Conservation (phyloP, 2,888 invertebrate species). For the Kryphioiulus occultus region DNA sequence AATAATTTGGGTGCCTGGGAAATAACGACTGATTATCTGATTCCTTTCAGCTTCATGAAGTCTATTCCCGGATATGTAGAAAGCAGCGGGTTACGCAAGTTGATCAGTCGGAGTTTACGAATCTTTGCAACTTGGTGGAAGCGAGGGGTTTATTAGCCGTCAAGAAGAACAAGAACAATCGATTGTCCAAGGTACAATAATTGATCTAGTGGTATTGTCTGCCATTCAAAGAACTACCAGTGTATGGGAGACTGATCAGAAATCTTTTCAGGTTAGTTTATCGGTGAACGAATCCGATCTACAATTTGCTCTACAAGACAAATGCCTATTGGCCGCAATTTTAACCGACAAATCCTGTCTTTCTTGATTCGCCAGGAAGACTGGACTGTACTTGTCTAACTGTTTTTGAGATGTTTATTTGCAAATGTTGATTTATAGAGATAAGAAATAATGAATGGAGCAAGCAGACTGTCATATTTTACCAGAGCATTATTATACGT, state of each 20-base stretch:
- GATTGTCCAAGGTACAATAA: constrained; percentile 36
- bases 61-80: constrained; percentile 41
- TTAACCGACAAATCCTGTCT: constrained; percentile 27
- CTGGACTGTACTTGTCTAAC: no score
- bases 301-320: constrained; percentile 46
- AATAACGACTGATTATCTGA: not conserved
- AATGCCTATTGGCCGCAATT: constrained; percentile 33
- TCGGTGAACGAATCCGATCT: not conserved
- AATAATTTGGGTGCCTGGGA: not conserved
- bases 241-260: not conserved
- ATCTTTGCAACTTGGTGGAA: constrained; percentile 44
- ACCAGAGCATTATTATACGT: not conserved
- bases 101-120: constrained; percentile 42
- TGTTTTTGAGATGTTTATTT: not conserved
- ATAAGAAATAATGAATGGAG: not conserved
- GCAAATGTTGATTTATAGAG: not conserved
- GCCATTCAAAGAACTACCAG: not conserved
- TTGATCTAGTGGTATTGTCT: not conserved
- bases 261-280: constrained; percentile 46
- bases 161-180: constrained; percentile 41
- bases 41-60: constrained; percentile 36
- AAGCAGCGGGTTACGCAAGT: constrained; percentile 42
- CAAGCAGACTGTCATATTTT: no score
- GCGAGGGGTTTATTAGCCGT: constrained; percentile 14
- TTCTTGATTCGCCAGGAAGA: not conserved